Evolutionary conservation across 2,113 vertebrate species (phyloP), one percentile per base, ranked within the genome.

Genomic region (Pachycephala philippinensis): DNA sequence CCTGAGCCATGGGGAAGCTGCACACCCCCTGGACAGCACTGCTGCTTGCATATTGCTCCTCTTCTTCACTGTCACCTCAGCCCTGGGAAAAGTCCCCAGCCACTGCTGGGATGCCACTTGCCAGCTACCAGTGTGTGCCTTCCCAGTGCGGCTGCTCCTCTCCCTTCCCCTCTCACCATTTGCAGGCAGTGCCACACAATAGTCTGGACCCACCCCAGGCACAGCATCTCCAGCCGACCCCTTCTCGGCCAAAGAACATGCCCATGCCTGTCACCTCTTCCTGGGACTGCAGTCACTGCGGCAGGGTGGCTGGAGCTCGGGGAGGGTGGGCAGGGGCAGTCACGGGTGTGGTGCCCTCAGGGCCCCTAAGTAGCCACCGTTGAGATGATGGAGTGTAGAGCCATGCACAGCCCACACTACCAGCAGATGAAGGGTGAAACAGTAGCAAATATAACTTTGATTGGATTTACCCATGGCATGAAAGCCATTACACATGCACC

Each of bases 21-120:
- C 60, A 37, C 10, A 9, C 4, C 2, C 39, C 13, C 42, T 0
- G 0, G 37, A 33, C 6, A 4, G 26, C 3, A 2, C 37, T 39
- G 40, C 54, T 74, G 21, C 75, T n/a, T 50, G 10, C 42, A 24
- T 28, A 15, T 11, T 90, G 44, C 28, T 93, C 35, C 42, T 78
- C 33, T 33, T 15, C 45, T 80, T 54, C 3, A 1, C 14, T 45
- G 33, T 23, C 78, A 60, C 13, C 22, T 50, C 37, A 56, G 57
- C 52, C 28, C 66, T 49, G 30, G 13, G 20, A 65, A 39, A 80
- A 83, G 37, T 24, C n/a, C 35, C 54, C 23, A 53, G 71, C 8
- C 7, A 0, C 37, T 68, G 30, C 57, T n/a, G 40, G 30, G 26
- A 35, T 83, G 30, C 17, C 5, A 1, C 39, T 74, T 40, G 52